A percentile compares a stretch with the other conserved stretches of the same genome.
Conservation (phyloP, 2,797 vertebrate genomes). For the Epinephelus awoara region DNA sequence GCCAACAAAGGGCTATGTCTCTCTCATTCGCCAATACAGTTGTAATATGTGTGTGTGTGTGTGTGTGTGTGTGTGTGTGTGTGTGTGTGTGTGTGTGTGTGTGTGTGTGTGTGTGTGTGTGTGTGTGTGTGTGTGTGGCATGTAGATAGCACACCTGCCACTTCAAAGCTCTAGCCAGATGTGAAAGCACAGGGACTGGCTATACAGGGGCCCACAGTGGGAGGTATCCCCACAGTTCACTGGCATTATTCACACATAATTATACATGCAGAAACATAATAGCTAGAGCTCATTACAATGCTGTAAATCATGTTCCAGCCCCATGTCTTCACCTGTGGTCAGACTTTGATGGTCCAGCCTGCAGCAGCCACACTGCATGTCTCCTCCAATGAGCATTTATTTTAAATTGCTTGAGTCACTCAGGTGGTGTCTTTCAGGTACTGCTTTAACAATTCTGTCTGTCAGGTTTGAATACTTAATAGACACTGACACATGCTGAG, state of each 20-base stretch:
- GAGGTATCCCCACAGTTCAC: slow-evolving; percentile 67
- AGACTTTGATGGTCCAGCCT: slow-evolving; percentile 49
- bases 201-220: slow-evolving; percentile 61
- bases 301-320: slow-evolving; percentile 31
- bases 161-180: slow-evolving; percentile 78
- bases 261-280: slow-evolving; percentile 68
- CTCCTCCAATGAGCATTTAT: slow-evolving; percentile 11
- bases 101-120: neutral
- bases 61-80: neutral
- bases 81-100: slow-evolving; percentile 34
- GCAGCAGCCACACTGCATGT: slow-evolving; percentile 10
- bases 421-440: neutral
- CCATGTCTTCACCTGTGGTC: slow-evolving; percentile 48
- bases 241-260: slow-evolving; percentile 66
- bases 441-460: neutral
- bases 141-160: slow-evolving; percentile 76
- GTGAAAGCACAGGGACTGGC: slow-evolving; percentile 63
- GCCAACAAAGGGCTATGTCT: slow-evolving; percentile 49
- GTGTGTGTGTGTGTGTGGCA: slow-evolving; percentile 39
- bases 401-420: slow-evolving; percentile 1
- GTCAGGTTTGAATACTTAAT: neutral
- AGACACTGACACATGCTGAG: neutral
- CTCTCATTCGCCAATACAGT: slow-evolving; percentile 32
- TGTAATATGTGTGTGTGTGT: neutral
- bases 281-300: slow-evolving; percentile 49